Evolutionary conservation across 2,113 vertebrate species (phyloP), one percentile per base, ranked within the genome.

Genomic region (Laticauda laticaudata): DNA sequence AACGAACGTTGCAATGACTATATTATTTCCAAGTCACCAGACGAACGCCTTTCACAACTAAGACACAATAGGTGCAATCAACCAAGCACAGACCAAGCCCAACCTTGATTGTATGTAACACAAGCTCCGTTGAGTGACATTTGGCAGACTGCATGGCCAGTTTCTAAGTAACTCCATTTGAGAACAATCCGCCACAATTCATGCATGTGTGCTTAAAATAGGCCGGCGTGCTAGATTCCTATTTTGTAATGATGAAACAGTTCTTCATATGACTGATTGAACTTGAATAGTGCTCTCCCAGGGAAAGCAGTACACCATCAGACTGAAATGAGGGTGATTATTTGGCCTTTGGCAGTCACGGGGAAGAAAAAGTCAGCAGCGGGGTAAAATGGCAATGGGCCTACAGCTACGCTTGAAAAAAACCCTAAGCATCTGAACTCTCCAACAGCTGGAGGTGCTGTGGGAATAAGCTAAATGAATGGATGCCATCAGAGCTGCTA

Each of bases 341-440:
- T 97, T 96, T 97, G 97, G 97, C 97, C 97, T 96, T 95, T 94
- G 96, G 96, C 96, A 92, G 92, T 0, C 94, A 92, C 54, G 87
- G 96, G 92, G 75, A 6, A 61, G 24, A 24, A 95, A 94, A 95
- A 97, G 94, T 92, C 96, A 93, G 95, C 93, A 93, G 90, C 24
- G 43, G 96, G 94, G 88, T 94, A 92, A 94, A 56, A 94, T 96
- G 92, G 94, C 95, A 96, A 93, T 0, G 2, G 93, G 95, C 95
- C 95, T 94, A 96, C 91, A 97, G 96, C 96, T 96, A 96, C 95
- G 97, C 97, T 96, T 97, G 95, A 97, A 93, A 96, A 51, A 96
- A 97, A 96, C 20, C 94, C 90, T 96, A 91, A 95, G 92, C 94
- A 97, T 96, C 97, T 97, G 96, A 61, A 86, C 95, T 88, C 96